Evolutionary conservation across 2,797 vertebrate species (phyloP).

Genomic region (Chaetophractus vellerosus): DNA sequence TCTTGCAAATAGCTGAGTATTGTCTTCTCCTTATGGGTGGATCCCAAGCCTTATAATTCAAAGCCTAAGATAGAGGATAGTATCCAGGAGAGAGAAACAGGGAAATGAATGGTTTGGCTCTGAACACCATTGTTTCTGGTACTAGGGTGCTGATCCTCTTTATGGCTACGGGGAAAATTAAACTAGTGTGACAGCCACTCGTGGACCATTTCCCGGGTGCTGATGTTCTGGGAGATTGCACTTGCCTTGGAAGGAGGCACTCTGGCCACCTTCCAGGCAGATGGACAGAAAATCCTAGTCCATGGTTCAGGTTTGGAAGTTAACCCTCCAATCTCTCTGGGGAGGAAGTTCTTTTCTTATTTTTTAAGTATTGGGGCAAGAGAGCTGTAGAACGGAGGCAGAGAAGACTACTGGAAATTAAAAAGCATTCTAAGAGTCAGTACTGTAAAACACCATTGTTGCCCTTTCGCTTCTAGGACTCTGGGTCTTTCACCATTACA

Average conservation of each 20-base stretch:
- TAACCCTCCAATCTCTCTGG: slow-evolving; percentile 67
- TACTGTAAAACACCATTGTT: background rate
- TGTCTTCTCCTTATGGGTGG: slow-evolving; percentile 9
- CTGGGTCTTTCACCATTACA: background rate
- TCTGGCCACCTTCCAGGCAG: slow-evolving; percentile 83
- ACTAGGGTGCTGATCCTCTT: slow-evolving; percentile 70
- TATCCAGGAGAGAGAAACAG: background rate
- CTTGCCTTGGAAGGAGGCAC: slow-evolving; percentile 78
- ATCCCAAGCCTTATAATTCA: slow-evolving; percentile 22
- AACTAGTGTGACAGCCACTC: slow-evolving; percentile 73
- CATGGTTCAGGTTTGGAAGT: slow-evolving; percentile 68
- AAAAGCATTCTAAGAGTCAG: background rate
- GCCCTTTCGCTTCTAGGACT: background rate
- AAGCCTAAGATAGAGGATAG: slow-evolving; percentile 29
- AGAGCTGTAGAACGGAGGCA: slow-evolving; percentile 75
- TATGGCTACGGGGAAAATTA: slow-evolving; percentile 81
- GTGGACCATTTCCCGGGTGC: slow-evolving; percentile 82
- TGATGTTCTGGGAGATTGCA: slow-evolving; percentile 62
- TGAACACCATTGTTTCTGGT: slow-evolving; percentile 67
- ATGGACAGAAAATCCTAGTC: slow-evolving; percentile 74
- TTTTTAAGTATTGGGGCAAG: slow-evolving; percentile 56
- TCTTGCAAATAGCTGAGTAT: slow-evolving; percentile 63
- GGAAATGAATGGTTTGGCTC: slow-evolving; percentile 80
- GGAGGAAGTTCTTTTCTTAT: background rate
- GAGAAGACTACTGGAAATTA: slow-evolving; percentile 62